Conservation (phyloP, 2,888 invertebrate genomes). For the Tenodera sinensis region DNA sequence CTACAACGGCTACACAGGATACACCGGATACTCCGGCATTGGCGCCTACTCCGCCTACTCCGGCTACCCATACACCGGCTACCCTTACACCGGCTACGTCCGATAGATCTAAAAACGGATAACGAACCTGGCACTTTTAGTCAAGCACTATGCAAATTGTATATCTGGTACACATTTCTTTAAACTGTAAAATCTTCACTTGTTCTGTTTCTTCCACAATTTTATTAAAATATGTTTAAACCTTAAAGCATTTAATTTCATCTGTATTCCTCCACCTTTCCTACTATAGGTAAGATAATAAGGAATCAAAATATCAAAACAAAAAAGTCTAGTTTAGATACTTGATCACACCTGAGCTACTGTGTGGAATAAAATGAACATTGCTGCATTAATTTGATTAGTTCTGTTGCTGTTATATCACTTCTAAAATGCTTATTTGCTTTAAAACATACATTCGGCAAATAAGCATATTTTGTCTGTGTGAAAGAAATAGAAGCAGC, state of each 20-base stretch:
- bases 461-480: too few relatives aligned
- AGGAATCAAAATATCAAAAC: too few relatives aligned
- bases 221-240: neutral
- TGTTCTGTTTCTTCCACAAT: neutral
- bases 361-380: too few relatives aligned
- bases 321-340: too few relatives aligned
- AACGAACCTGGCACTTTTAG: neutral
- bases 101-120: neutral
- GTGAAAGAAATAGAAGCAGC: too few relatives aligned
- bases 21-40: neutral
- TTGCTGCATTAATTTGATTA: too few relatives aligned
- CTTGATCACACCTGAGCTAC: too few relatives aligned
- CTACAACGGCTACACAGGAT: neutral
- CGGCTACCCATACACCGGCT: neutral
- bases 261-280: neutral
- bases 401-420: too few relatives aligned
- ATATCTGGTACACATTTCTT: neutral
- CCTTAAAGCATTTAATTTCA: neutral
- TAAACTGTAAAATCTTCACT: neutral
- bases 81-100: neutral
- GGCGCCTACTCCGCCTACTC: neutral
- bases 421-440: too few relatives aligned
- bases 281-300: neutral
- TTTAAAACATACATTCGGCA: too few relatives aligned
- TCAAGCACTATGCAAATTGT: neutral